Percentiles rank a stretch among this genome's conserved stretches.
phyloP scores from a whole-genome alignment of 2,888 invertebrate species.

The Perizoma flavofasciatum region DNA sequence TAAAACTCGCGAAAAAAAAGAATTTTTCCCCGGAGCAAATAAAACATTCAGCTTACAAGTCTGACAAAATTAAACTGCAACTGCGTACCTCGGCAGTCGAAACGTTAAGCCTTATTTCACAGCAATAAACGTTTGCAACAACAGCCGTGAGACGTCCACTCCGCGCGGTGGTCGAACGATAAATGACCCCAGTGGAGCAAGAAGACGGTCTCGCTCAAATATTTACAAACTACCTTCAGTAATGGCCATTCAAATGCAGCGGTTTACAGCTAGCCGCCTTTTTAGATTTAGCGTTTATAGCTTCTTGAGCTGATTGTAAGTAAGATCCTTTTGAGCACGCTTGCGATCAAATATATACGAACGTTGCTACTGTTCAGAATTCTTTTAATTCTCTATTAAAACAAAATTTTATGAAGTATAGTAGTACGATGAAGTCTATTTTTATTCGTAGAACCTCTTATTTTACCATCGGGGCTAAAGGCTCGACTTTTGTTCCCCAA shows the following conservation, averaged over 20 bases:
- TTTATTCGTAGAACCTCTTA: constrained; percentile 13
- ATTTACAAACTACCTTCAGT: constrained; percentile 75
- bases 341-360: constrained; percentile 18
- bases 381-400: constrained; percentile 13
- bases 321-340: constrained; percentile 33
- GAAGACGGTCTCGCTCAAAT: constrained; percentile 70
- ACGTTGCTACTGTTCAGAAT: constrained; percentile 12
- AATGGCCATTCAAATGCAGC: constrained; percentile 63
- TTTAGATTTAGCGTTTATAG: constrained; percentile 46
- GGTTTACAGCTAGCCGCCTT: constrained; percentile 55
- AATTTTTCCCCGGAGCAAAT: constrained; percentile 3
- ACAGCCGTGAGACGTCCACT: constrained; percentile 58
- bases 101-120: constrained; percentile 40
- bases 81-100: constrained; percentile 31
- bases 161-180: constrained; percentile 55
- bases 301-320: constrained; percentile 38
- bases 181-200: constrained; percentile 61
- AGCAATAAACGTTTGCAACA: constrained; percentile 57
- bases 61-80: constrained; percentile 31
- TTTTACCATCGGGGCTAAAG: constrained; percentile 17
- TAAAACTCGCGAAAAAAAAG: constrained; percentile 1
- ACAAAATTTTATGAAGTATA: constrained; percentile 1
- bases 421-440: not conserved
- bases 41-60: constrained; percentile 20
- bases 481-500: constrained; percentile 6